Percentiles rank a stretch among this genome's conserved stretches.
Conservation (phyloP, 2,113 vertebrate genomes). For the Cryptotis parvus region DNA sequence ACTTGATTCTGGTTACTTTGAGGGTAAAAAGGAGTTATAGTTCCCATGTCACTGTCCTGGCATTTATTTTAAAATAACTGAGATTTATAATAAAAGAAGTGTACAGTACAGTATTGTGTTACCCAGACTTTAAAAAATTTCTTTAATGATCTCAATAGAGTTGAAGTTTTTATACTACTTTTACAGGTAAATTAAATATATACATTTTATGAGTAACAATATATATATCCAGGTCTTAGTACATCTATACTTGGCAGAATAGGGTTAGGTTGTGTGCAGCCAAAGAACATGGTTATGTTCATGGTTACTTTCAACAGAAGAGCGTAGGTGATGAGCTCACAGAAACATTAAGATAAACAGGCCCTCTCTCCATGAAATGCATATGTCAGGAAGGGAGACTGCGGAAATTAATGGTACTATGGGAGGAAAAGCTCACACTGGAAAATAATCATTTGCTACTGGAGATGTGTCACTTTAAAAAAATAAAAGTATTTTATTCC, state of each 20-base stretch:
- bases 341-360: neutral
- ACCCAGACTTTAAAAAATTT: neutral
- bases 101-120: neutral
- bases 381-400: neutral
- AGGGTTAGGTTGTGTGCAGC: no score
- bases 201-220: neutral
- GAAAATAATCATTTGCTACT: no score
- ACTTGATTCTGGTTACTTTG: neutral
- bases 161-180: neutral
- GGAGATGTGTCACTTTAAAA: no score
- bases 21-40: fast-evolving
- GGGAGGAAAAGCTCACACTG: no score
- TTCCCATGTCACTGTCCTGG: neutral
- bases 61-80: no score
- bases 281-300: neutral
- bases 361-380: neutral
- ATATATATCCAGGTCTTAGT: no score
- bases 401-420: neutral
- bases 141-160: conserved; percentile 26
- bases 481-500: neutral
- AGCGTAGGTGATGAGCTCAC: neutral
- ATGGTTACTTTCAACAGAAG: no score
- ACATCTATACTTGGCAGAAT: neutral
- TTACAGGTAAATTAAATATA: neutral
- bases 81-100: neutral